Percentiles rank a stretch among this genome's conserved stretches.
These are phyloP conservation scores for Limonius californicus DNA, from an alignment of 1,140 invertebrate species.

Conservation along the genomic window DNA sequence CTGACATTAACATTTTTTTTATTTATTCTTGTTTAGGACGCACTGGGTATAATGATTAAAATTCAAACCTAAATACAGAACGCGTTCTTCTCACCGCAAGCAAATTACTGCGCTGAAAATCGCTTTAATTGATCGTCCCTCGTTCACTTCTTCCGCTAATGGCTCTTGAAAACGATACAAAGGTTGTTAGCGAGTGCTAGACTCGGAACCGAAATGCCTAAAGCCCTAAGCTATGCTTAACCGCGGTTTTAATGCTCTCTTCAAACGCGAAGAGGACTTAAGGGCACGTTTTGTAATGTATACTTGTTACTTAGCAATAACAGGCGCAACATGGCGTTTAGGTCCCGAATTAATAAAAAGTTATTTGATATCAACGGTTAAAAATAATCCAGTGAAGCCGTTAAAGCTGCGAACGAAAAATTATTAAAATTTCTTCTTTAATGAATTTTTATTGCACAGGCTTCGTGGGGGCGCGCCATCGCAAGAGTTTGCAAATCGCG, in stretches of 20 bases:
- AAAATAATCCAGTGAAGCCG: neutral
- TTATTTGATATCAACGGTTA: neutral
- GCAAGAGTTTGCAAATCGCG: too few relatives aligned
- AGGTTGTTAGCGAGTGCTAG: slow-evolving; percentile 17
- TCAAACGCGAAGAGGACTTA: neutral
- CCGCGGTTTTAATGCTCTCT: slow-evolving; percentile 9
- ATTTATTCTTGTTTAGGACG: too few relatives aligned
- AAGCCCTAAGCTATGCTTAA: slow-evolving; percentile 5
- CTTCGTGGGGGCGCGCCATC: too few relatives aligned
- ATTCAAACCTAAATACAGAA: too few relatives aligned
- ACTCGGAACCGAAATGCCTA: neutral
- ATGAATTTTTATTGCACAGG: too few relatives aligned
- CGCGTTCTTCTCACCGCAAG: neutral
- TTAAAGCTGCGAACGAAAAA: too few relatives aligned
- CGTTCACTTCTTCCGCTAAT: slow-evolving; percentile 36
- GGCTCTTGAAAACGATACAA: slow-evolving; percentile 40
- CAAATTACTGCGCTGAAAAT: slow-evolving; percentile 11
- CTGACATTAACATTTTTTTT: too few relatives aligned
- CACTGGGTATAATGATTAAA: too few relatives aligned
- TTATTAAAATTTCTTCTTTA: too few relatives aligned
- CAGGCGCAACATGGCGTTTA: too few relatives aligned
- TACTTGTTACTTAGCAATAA: neutral
- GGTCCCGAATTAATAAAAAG: neutral
- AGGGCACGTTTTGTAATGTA: too few relatives aligned
- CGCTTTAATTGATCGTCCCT: slow-evolving; percentile 38